Conservation (phyloP, 2,113 vertebrate species). For the Solea solea region DNA sequence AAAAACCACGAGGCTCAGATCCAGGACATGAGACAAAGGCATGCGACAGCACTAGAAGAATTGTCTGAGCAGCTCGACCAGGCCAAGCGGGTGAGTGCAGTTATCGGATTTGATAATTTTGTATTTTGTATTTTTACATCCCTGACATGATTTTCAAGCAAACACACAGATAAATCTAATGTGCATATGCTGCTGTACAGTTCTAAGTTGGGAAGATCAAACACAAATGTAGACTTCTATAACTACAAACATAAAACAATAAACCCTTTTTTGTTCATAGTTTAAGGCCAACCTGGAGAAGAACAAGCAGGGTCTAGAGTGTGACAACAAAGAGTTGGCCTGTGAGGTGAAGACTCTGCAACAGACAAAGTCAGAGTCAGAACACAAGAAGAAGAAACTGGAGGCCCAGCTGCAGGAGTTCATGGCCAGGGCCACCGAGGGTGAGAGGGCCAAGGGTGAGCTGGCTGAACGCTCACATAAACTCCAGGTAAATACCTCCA, state of each 20-base stretch:
- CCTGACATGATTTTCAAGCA: too few relatives aligned
- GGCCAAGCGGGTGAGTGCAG: constrained; percentile 90
- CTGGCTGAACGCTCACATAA: constrained; percentile 90
- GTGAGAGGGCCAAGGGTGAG: constrained; percentile 87
- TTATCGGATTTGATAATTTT: too few relatives aligned
- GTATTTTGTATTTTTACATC: background rate
- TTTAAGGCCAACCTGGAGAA: constrained; percentile 97
- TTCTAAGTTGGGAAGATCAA: too few relatives aligned
- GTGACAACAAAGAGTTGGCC: constrained; percentile 92
- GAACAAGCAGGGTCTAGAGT: constrained; percentile 95
- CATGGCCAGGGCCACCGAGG: constrained; percentile 87
- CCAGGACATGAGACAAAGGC: constrained; percentile 95
- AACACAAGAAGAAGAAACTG: constrained; percentile 97
- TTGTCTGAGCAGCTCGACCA: constrained; percentile 96
- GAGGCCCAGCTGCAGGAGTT: constrained; percentile 94
- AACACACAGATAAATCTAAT: too few relatives aligned
- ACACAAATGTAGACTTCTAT: too few relatives aligned
- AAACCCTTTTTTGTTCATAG: constrained; percentile 39
- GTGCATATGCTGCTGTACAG: too few relatives aligned
- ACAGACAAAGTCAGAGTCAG: constrained; percentile 92
- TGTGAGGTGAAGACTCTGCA: constrained; percentile 93
- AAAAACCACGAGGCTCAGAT: constrained; percentile 96
- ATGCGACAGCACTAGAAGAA: constrained; percentile 90
- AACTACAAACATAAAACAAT: background rate
- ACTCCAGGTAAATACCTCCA: constrained; percentile 86